Conservation (phyloP, 2,113 vertebrate species). For the Columba janthina region DNA sequence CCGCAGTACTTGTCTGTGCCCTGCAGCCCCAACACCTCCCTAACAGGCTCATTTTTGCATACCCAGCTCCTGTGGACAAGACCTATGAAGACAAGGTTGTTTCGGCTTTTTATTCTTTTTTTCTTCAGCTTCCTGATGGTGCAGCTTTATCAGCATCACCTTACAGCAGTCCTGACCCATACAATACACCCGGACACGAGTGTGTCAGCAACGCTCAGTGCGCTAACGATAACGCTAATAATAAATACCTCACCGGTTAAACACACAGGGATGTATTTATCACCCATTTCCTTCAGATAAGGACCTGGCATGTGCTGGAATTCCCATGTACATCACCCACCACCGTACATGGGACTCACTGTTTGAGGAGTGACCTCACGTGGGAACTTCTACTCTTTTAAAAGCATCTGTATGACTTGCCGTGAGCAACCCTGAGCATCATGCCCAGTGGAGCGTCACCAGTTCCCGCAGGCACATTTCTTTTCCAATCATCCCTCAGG, state of each 20-base stretch:
- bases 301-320: accelerated
- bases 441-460: background rate
- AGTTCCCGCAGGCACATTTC: accelerated
- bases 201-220: accelerated
- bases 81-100: background rate
- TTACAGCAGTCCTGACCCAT: accelerated
- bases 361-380: background rate
- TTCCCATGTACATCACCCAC: accelerated
- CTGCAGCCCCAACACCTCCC: background rate
- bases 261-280: background rate
- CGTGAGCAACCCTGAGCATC: background rate
- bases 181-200: accelerated
- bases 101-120: background rate
- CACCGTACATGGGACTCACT: accelerated
- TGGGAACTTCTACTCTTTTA: background rate
- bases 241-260: background rate
- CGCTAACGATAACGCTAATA: accelerated
- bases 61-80: background rate
- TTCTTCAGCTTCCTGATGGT: accelerated
- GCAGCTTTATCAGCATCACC: background rate
- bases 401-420: accelerated
- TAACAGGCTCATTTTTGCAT: background rate
- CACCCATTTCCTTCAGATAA: background rate
- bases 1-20: no score
- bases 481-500: background rate